phyloP scores from a whole-genome alignment of 2,113 vertebrate genomes.

The Himantopus leucocephalus region DNA sequence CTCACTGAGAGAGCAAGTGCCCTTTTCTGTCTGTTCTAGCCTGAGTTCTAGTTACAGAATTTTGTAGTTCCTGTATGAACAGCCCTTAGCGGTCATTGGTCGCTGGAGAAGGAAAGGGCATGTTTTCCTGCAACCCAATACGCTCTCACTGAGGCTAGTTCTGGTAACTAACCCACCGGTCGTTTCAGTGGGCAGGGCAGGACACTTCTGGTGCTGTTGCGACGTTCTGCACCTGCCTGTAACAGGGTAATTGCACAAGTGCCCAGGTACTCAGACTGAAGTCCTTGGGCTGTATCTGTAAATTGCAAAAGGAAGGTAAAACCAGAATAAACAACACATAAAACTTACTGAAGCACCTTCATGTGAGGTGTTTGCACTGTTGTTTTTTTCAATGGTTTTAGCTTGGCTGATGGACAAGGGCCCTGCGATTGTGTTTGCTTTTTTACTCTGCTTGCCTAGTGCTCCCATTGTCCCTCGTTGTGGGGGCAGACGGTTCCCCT shows the following conservation, averaged over 20 bases:
- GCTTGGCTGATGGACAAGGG: background rate
- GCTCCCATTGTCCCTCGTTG: background rate
- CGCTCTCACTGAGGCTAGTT: background rate
- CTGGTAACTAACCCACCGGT: background rate
- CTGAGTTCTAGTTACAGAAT: background rate
- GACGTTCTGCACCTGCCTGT: background rate
- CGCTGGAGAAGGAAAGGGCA: background rate
- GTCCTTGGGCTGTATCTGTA: background rate
- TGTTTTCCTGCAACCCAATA: background rate
- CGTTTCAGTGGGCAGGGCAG: background rate
- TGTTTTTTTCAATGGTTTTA: background rate
- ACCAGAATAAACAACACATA: rapidly evolving
- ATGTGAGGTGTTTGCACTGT: background rate
- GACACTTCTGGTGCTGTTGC: background rate
- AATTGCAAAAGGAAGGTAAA: background rate
- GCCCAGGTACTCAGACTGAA: background rate
- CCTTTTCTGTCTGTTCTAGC: background rate
- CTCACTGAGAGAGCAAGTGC: background rate
- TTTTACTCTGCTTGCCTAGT: background rate
- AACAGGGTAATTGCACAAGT: background rate
- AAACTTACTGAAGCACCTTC: background rate
- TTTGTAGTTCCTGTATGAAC: background rate
- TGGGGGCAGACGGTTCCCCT: rapidly evolving
- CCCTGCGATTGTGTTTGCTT: background rate
- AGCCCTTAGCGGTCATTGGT: background rate